Percentiles rank a stretch among this genome's conserved stretches.
These are phyloP conservation scores for Petaurus breviceps DNA, from an alignment of 2,113 vertebrate species.

Conservation along the genomic window DNA sequence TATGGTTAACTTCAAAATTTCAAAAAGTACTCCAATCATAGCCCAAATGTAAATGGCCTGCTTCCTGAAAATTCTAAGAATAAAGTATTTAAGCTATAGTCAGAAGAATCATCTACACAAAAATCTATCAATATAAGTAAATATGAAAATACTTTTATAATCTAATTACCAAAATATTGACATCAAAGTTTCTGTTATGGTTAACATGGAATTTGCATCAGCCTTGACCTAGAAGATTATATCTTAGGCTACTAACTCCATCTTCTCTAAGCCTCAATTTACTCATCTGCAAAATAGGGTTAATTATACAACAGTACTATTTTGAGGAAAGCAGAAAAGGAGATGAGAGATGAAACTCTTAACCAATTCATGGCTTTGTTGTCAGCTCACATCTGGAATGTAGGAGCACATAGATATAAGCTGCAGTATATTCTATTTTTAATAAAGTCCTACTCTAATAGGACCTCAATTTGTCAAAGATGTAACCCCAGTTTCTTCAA, in stretches of 20 bases:
- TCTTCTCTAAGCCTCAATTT: not conserved
- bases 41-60: constrained; percentile 57
- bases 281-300: not conserved
- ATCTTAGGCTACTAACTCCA: not conserved
- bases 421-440: not conserved
- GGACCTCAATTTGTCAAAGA: not conserved
- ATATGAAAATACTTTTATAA: constrained; percentile 62
- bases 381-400: not conserved
- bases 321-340: not conserved
- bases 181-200: constrained; percentile 61
- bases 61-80: constrained; percentile 55
- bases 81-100: constrained; percentile 62
- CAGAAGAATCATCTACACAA: constrained; percentile 38
- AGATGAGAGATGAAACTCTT: not conserved
- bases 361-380: not conserved
- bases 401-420: not conserved
- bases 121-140: constrained; percentile 62
- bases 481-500: not conserved
- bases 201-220: not conserved
- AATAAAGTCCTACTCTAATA: not conserved
- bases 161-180: constrained; percentile 47
- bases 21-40: constrained; percentile 5
- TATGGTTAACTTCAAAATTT: constrained; percentile 50
- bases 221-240: not conserved
- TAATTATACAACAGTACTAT: not conserved